Base-by-base conservation (phyloP, 2,113 vertebrate genomes). In the Cyanoderma ruficeps region DNA sequence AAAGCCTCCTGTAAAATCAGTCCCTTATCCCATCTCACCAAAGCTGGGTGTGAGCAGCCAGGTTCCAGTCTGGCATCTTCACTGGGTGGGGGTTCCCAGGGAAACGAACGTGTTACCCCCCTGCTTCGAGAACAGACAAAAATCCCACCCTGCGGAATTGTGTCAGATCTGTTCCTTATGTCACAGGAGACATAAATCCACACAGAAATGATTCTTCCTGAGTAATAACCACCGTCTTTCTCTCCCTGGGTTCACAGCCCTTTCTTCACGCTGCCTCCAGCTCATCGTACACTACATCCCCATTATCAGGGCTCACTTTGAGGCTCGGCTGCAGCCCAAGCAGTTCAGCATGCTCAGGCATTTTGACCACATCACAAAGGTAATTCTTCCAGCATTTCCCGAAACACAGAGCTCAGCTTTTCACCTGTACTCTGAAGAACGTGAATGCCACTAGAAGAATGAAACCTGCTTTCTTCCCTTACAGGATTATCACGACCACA, bases 321-420 rank as follows among this genome's bases (percentile, higher is more conserved):
- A 99, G 98, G 98, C 98, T 97, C 99, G 99, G 46, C 98, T 99
- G 82, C 99, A 99, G 94, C 98, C 98, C 6, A 99, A 99, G 97
- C 99, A 99, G 95, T 98, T 98, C 92, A 99, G 98, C 94, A 98
- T 99, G 96, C 99, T 99, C 88, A 97, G 99, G 86, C 99, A 99
- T 97, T 99, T 99, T 87, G 99, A 99, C 98, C 99, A 99, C 98
- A 99, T 99, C 96, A 99, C 98, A 15, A 99, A 99, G 99, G 99
- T 99, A 98, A 97, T 94, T 93, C 96, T 92, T 89, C 17, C 61
- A 76, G 18, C 53, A 17, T 77, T 96, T 96, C 93, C 81, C 95
- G 49, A 56, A 89, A 42, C 5, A 1, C 60, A 33, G 70, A 93
- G 70, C 95, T 95, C 84, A 86, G 78, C 91, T 87, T 88, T 78